These are phyloP conservation scores for Semotilus atromaculatus DNA, from an alignment of 2,797 vertebrate genomes.

Conservation along the genomic window DNA sequence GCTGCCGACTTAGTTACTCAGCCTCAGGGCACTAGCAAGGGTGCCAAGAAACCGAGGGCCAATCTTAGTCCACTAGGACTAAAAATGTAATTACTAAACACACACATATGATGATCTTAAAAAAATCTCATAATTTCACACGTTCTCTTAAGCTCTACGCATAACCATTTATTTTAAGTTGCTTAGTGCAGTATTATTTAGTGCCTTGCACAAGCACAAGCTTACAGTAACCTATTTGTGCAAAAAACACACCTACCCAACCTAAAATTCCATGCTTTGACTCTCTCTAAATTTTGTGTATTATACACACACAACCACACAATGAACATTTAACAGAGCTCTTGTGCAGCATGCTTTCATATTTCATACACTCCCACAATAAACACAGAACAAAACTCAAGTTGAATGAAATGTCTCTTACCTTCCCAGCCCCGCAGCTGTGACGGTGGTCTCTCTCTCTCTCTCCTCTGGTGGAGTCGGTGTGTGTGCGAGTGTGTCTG, in stretches of 20 bases:
- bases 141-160: neutral
- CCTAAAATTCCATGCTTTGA: conserved; percentile 49
- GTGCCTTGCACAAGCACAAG: conserved; percentile 19
- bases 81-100: conserved; percentile 18
- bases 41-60: conserved; percentile 36
- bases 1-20: conserved; percentile 34
- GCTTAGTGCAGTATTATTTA: neutral
- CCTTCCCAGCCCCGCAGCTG: conserved; percentile 58
- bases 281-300: conserved; percentile 54
- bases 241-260: conserved; percentile 28
- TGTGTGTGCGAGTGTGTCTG: conserved; percentile 56
- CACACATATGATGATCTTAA: conserved; percentile 5
- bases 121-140: neutral
- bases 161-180: neutral
- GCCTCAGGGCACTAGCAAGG: conserved; percentile 25
- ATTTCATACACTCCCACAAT: neutral
- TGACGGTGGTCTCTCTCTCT: conserved; percentile 47
- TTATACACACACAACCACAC: conserved; percentile 31
- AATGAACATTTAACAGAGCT: neutral
- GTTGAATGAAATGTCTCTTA: conserved; percentile 39
- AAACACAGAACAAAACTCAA: conserved; percentile 16
- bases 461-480: conserved; percentile 10
- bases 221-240: conserved; percentile 47
- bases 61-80: conserved; percentile 31
- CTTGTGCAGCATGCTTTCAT: neutral